These are phyloP conservation scores for Campoletis sonorensis DNA, from an alignment of 1,140 invertebrate species.

Conservation along the genomic window DNA sequence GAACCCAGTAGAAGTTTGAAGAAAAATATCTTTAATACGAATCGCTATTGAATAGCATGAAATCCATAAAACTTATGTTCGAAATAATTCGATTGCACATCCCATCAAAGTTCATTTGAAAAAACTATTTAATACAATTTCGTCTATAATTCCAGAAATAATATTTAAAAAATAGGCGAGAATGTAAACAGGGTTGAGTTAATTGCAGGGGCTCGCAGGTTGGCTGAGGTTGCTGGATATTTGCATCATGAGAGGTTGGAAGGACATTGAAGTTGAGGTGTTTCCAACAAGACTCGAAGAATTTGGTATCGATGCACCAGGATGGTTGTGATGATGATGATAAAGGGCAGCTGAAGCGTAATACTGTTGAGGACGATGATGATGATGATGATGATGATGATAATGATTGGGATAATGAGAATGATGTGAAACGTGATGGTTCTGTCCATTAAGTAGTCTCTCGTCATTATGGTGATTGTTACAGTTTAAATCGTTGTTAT, in stretches of 20 bases:
- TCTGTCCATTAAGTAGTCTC: constrained; percentile 54
- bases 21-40: too few relatives aligned
- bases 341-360: constrained; percentile 73
- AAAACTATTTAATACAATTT: not conserved
- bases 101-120: not conserved
- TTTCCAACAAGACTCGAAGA: not conserved
- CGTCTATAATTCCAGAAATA: not conserved
- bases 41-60: too few relatives aligned
- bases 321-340: constrained; percentile 72
- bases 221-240: constrained; percentile 63
- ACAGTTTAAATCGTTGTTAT: constrained; percentile 48
- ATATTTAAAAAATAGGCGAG: not conserved
- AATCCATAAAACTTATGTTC: too few relatives aligned
- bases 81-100: too few relatives aligned
- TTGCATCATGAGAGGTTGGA: constrained; percentile 67
- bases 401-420: constrained; percentile 64
- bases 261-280: constrained; percentile 52
- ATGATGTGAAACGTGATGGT: constrained; percentile 64
- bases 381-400: constrained; percentile 63
- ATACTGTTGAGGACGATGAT: constrained; percentile 74
- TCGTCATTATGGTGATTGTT: constrained; percentile 62
- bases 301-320: constrained; percentile 47
- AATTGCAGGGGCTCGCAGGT: constrained; percentile 71
- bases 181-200: constrained; percentile 1
- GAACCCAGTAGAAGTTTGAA: too few relatives aligned